Conservation (phyloP, 2,888 invertebrate species). For the Polyploca ridens region DNA sequence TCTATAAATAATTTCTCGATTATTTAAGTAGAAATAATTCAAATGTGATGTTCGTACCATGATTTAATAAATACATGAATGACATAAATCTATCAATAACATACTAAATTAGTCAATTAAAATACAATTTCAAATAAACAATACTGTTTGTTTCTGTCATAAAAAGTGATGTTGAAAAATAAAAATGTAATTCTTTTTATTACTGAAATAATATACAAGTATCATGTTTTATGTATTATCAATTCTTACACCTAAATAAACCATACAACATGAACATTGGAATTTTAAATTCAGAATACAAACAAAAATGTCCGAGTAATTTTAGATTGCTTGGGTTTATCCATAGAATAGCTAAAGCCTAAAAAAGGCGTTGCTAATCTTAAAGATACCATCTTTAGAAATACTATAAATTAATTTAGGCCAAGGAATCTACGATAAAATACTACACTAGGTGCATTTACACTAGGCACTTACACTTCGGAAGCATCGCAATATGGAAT, state of each 20-base stretch:
- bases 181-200: background rate
- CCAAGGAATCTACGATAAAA: background rate
- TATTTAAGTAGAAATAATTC: background rate
- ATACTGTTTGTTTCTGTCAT: no score
- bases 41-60: background rate
- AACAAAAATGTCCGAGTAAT: background rate
- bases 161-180: background rate
- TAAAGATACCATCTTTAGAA: background rate
- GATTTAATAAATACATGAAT: constrained; percentile 28
- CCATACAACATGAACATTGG: background rate
- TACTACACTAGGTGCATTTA: constrained; percentile 23
- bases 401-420: background rate
- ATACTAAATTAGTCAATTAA: background rate
- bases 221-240: background rate
- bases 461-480: constrained; percentile 46
- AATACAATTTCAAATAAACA: background rate
- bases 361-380: constrained; percentile 25
- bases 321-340: background rate
- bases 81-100: background rate
- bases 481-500: constrained; percentile 36
- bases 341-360: constrained; percentile 5
- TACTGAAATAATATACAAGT: background rate
- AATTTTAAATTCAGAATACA: background rate
- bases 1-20: constrained; percentile 11
- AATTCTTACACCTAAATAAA: background rate